Evolutionary conservation across 2,888 invertebrate genomes (phyloP).

Genomic region (Lissonota sp.): DNA sequence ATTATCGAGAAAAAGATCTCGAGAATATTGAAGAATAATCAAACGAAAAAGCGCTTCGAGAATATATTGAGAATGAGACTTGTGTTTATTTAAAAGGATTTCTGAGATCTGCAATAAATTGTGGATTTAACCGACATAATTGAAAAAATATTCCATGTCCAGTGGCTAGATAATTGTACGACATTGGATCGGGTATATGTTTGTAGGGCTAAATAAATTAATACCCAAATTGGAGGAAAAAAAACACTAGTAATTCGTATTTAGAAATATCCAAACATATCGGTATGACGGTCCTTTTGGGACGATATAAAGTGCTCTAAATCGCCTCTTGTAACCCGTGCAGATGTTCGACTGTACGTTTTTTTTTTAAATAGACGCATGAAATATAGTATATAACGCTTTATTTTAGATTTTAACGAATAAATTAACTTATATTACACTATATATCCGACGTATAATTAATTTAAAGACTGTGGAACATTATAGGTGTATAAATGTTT

Average conservation of each 20-base stretch:
- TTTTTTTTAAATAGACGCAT: slow-evolving; percentile 60
- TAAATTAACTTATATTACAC: slow-evolving; percentile 76
- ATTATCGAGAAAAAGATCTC: no score
- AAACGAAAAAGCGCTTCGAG: no score
- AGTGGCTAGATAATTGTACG: neutral
- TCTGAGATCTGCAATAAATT: no score
- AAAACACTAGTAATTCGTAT: slow-evolving; percentile 30
- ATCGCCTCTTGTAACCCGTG: slow-evolving; percentile 61
- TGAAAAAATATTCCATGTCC: no score
- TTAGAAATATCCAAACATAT: slow-evolving; percentile 18
- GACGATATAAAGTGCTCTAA: slow-evolving; percentile 52
- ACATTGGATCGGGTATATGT: slow-evolving; percentile 3
- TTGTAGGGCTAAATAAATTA: slow-evolving; percentile 28
- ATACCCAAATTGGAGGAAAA: slow-evolving; percentile 12
- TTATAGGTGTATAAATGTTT: slow-evolving; percentile 81
- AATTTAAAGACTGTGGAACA: slow-evolving; percentile 81
- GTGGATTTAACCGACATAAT: no score
- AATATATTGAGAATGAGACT: no score
- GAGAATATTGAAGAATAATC: no score
- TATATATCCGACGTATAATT: slow-evolving; percentile 70
- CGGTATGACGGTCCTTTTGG: slow-evolving; percentile 46
- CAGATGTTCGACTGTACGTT: slow-evolving; percentile 58
- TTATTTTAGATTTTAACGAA: slow-evolving; percentile 74
- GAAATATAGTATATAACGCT: slow-evolving; percentile 67
- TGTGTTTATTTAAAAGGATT: no score